Evolutionary conservation across 2,113 vertebrate genomes (phyloP).

Genomic region (Actenoides lindsayi): DNA sequence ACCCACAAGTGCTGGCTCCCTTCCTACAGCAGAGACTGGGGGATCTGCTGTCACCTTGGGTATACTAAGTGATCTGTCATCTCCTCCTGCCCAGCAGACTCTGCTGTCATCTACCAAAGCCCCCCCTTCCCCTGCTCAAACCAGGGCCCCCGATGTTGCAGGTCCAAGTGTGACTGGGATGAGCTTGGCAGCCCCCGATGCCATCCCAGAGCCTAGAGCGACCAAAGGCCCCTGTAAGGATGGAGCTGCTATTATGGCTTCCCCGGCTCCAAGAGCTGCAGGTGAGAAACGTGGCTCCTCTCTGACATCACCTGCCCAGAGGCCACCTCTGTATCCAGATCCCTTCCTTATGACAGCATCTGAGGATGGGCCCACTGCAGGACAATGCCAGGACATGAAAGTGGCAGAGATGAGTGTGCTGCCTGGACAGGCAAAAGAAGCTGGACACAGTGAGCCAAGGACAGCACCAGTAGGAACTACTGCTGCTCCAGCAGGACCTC

Average conservation of each 20-base stretch:
- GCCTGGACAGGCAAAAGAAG: not conserved
- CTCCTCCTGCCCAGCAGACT: accelerated
- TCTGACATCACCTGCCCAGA: not conserved
- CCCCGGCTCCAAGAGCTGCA: not conserved
- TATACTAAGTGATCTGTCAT: not conserved
- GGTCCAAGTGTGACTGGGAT: accelerated
- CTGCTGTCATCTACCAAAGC: accelerated
- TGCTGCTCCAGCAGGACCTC: not conserved
- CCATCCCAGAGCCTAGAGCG: not conserved
- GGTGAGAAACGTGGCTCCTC: not conserved
- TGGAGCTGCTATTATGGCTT: not conserved
- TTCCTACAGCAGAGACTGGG: accelerated
- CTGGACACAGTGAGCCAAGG: not conserved
- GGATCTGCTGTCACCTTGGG: not conserved
- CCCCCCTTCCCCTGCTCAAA: not conserved
- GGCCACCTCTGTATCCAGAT: not conserved
- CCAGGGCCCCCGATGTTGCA: not conserved
- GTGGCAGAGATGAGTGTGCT: not conserved
- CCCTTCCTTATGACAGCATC: not conserved
- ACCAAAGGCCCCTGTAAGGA: not conserved
- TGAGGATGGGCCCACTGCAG: not conserved
- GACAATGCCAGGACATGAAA: not conserved
- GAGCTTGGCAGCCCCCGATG: not conserved
- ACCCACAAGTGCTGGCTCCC: not conserved
- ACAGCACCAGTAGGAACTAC: accelerated